phyloP scores from a whole-genome alignment of 2,113 vertebrate species.

The Furnarius figulus region DNA sequence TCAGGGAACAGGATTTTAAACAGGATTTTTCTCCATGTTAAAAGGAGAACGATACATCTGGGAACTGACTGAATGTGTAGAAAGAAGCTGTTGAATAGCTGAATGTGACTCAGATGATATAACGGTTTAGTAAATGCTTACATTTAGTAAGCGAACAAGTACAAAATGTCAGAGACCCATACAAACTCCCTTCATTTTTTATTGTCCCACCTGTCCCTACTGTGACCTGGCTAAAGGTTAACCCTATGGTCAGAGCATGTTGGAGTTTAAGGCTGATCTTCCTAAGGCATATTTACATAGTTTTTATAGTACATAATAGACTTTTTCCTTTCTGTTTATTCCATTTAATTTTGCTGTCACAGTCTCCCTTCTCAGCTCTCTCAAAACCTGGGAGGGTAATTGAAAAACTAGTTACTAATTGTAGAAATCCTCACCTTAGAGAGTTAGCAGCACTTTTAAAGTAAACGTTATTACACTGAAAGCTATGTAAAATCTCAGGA shows the following conservation, averaged over 20 bases:
- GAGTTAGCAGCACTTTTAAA: background rate
- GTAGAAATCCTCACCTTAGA: background rate
- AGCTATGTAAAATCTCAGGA: slow-evolving; percentile 37
- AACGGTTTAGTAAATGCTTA: background rate
- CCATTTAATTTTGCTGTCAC: slow-evolving; percentile 6
- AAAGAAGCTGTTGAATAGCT: background rate
- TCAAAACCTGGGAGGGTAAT: background rate
- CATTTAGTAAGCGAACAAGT: background rate
- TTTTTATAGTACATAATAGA: background rate
- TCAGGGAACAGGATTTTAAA: background rate
- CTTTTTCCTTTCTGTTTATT: background rate
- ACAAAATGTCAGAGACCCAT: background rate
- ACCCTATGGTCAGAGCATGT: background rate
- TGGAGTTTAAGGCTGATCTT: background rate
- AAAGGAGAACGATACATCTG: background rate
- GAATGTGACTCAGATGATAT: background rate
- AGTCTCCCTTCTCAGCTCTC: background rate
- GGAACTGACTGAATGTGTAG: background rate
- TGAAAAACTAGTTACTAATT: slow-evolving; percentile 50
- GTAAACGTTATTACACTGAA: background rate
- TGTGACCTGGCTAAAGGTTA: background rate
- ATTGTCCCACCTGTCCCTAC: background rate
- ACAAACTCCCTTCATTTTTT: background rate
- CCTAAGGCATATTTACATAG: background rate
- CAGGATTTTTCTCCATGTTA: too few relatives aligned